phyloP scores from a whole-genome alignment of 2,888 invertebrate species.

The Aporophyla nigra region DNA sequence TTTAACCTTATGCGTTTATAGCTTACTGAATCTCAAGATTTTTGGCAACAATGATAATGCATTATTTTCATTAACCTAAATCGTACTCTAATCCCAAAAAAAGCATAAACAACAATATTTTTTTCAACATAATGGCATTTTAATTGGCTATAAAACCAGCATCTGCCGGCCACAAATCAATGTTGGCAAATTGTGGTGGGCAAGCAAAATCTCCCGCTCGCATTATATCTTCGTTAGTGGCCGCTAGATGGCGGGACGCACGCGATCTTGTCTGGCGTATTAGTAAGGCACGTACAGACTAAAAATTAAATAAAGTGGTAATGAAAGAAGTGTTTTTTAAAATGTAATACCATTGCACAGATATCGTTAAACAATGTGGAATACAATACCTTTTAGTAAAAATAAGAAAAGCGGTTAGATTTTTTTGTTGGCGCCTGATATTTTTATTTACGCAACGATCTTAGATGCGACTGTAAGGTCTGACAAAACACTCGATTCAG shows the following conservation, averaged over 20 bases:
- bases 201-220: slow-evolving; percentile 71
- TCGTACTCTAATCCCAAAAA: neutral
- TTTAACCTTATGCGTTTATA: neutral
- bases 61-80: neutral
- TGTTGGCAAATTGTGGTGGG: slow-evolving; percentile 71
- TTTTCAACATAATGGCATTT: slow-evolving; percentile 71
- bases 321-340: neutral
- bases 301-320: neutral
- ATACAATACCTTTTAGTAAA: neutral
- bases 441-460: slow-evolving; percentile 9
- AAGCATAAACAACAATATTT: slow-evolving; percentile 56
- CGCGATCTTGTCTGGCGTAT: slow-evolving; percentile 72
- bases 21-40: neutral
- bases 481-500: neutral
- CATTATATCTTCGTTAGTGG: slow-evolving; percentile 82
- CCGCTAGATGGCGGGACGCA: slow-evolving; percentile 79
- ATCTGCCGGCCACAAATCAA: slow-evolving; percentile 80
- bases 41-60: neutral
- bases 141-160: slow-evolving; percentile 78
- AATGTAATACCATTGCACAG: neutral
- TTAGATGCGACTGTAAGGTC: neutral
- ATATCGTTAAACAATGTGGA: neutral
- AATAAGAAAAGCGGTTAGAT: neutral
- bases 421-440: neutral
- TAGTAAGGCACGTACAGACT: neutral